Base-by-base conservation (phyloP, 2,888 invertebrate species). In the Stratiomys singularior region DNA sequence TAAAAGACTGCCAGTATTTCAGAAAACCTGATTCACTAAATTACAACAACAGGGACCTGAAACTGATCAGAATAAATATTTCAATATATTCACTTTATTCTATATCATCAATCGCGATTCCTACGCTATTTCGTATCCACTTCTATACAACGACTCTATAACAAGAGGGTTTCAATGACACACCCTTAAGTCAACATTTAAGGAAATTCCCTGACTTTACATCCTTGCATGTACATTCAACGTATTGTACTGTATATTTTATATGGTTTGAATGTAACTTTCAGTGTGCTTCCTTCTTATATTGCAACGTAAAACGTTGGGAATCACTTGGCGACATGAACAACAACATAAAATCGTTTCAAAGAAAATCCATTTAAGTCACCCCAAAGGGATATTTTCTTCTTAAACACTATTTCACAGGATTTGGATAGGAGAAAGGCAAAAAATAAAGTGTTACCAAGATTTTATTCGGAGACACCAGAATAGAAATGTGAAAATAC, bases 321-420 rank as follows among this genome's bases (percentile, higher is more conserved):
- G 37, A 66, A 66, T 66, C 27, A 18, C 66, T 66, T 66, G 66
- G 27, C 30, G 37, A 66, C 66, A 21, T 66, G 66, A 66, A 37
- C n/a, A 66, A 66, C 37, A 66, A 27, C 66, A 66, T 37, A 66
- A 66, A 63, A 72, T 25, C 28, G 56, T 72, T 72, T 72, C 71
- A 28, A 47, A 27, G 71, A 52, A 69, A 72, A 72, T 52, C 71
- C 71, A 72, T 72, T 72, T 72, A 72, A 72, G 71, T 72, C 71
- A 72, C 71, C 71, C 71, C 71, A 11, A 37, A 72, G 56, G 71
- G 71, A 72, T 72, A 18, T 66, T 66, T 63, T 27, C 63, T 27
- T 52, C 52, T 18, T 52, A 9, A 18, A 52, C 52, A 52, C 52
- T 52, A 52, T 52, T 15, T 15, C 4, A 37, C 3, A 5, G 37